phyloP scores from a whole-genome alignment of 2,797 vertebrate species.

The Chiroxiphia lanceolata region DNA sequence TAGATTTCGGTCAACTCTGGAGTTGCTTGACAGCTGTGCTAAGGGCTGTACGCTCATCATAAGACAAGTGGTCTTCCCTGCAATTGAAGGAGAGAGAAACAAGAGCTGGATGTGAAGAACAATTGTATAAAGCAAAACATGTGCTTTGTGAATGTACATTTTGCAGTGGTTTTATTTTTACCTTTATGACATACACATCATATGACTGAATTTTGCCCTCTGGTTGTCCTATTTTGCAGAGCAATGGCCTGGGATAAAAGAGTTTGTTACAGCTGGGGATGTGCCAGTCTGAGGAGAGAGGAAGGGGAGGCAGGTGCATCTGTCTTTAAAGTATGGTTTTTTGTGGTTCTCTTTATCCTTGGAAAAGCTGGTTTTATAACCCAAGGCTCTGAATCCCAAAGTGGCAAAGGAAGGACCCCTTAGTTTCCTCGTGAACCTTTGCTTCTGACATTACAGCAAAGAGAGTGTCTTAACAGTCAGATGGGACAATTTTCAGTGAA shows the following conservation, averaged over 20 bases:
- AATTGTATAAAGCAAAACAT: neutral
- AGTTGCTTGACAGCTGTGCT: neutral
- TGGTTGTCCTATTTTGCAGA: neutral
- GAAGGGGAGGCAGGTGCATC: neutral
- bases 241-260: neutral
- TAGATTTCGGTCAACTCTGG: neutral
- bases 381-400: neutral
- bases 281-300: neutral
- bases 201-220: neutral
- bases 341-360: neutral
- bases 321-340: neutral
- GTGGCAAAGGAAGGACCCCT: neutral
- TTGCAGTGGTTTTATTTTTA: neutral
- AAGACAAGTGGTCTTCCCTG: neutral
- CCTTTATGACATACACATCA: neutral
- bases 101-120: neutral
- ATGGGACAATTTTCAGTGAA: neutral
- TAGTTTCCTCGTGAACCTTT: neutral
- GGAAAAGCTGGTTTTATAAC: neutral
- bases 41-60: neutral
- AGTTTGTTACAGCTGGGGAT: neutral
- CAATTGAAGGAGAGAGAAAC: neutral
- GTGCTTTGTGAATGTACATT: neutral
- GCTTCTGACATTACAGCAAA: neutral
- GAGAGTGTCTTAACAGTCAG: neutral